Evolutionary conservation across 2,797 vertebrate species (phyloP).

Genomic region (Ctenopoma multispine): DNA sequence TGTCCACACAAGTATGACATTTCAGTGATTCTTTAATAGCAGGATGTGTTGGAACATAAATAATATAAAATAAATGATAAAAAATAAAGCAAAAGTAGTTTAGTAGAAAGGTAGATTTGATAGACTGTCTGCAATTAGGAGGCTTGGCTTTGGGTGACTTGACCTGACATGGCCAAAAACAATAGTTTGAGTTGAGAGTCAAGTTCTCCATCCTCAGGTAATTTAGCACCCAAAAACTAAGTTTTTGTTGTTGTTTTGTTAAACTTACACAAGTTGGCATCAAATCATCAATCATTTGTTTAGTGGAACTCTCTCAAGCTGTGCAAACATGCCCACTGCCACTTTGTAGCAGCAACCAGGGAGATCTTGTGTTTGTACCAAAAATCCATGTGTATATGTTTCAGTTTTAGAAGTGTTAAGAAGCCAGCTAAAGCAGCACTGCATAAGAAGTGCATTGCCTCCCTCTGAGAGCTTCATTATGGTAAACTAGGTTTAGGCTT

Average conservation of each 20-base stretch:
- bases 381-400: slow-evolving; percentile 56
- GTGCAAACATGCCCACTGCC: slow-evolving; percentile 63
- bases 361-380: slow-evolving; percentile 63
- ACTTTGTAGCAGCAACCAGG: slow-evolving; percentile 55
- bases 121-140: slow-evolving; percentile 38
- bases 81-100: neutral
- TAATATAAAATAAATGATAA: no score
- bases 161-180: no score
- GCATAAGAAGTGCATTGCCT: slow-evolving; percentile 50
- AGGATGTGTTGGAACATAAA: neutral
- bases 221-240: slow-evolving; percentile 59
- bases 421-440: slow-evolving; percentile 62
- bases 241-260: slow-evolving; percentile 45
- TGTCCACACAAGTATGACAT: slow-evolving; percentile 4
- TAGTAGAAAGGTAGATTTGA: slow-evolving; percentile 17
- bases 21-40: slow-evolving; percentile 13
- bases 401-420: slow-evolving; percentile 64
- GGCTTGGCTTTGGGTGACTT: slow-evolving; percentile 5
- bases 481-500: slow-evolving; percentile 77
- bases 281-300: slow-evolving; percentile 56
- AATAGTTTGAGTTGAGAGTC: no score
- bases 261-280: slow-evolving; percentile 52
- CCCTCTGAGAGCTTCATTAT: slow-evolving; percentile 72
- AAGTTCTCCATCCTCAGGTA: slow-evolving; percentile 43
- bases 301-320: slow-evolving; percentile 62